Evolutionary conservation across 2,113 vertebrate species (phyloP), one percentile per base, ranked within the genome.

Genomic region (Calonectris borealis): DNA sequence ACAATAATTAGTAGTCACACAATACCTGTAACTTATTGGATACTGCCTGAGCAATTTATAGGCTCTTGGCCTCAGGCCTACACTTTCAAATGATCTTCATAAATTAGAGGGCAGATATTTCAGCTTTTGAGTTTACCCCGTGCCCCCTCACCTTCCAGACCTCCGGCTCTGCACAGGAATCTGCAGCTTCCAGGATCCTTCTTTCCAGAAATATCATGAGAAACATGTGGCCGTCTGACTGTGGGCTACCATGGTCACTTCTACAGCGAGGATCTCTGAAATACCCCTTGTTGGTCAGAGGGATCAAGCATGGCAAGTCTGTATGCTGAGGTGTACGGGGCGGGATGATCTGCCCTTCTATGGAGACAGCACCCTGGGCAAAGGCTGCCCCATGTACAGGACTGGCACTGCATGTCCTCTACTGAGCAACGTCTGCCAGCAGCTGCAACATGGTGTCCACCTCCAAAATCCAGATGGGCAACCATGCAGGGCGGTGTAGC

Each of bases 401-500:
- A 40, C 38, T 38, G 7, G 38, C 42, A 26, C 20, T 20, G 18
- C 18, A 5, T 6, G 13, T 31, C 16, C 36, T 58, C 46, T 46
- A 10, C 46, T 6, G 18, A 89, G 13, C 57, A 57, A 42, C 2
- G 1, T 22, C 81, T 81, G 62, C 68, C 36, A 51, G 55, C 48
- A 64, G 68, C 42, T 69, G 31, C 40, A 46, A 40, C 12, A 3
- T 4, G 9, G 26, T 54, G 66, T 34, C 49, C 54, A 69, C 31
- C 75, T 57, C 81, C 24, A 51, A 75, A 72, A 75, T 42, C n/a
- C 68, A 55, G n/a, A 44, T 2, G 21, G 54, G n/a, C 21, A 55
- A 55, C 11, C 32, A 48, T 0, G 2, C 27, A 13, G 55, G 26
- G 19, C 0, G 0, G 32, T 25, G 48, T 5, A 38, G 36, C 55